Percentiles rank a stretch among this genome's conserved stretches.
These are phyloP conservation scores for Merops nubicus DNA, from an alignment of 2,113 vertebrate genomes.

Conservation along the genomic window DNA sequence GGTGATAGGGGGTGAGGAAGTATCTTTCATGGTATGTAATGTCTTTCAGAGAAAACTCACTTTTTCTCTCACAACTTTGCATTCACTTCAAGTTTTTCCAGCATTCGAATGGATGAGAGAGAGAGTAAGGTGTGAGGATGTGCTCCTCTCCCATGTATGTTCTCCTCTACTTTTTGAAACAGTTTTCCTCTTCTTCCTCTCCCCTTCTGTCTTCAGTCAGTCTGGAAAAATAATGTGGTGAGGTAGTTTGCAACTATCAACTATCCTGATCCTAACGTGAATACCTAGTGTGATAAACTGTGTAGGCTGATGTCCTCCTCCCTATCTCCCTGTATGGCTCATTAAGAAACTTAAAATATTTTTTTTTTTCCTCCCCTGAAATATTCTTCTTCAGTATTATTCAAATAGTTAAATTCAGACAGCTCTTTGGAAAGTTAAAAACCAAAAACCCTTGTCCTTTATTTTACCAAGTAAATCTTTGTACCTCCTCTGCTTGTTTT, in stretches of 20 bases:
- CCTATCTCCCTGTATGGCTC: neutral
- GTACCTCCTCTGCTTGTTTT: conserved; percentile 29
- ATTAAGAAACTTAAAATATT: neutral
- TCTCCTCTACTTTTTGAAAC: neutral
- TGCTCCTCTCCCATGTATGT: accelerated
- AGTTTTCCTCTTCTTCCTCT: neutral
- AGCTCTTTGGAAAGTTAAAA: neutral
- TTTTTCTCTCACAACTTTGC: neutral
- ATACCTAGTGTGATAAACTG: neutral
- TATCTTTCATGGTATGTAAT: neutral
- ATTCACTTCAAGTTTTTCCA: conserved; percentile 2
- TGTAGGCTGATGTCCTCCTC: neutral
- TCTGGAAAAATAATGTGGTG: neutral
- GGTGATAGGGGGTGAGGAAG: neutral
- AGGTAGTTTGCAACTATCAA: neutral
- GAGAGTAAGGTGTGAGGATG: neutral
- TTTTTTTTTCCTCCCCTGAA: neutral
- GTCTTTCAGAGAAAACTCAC: neutral
- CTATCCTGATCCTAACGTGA: neutral
- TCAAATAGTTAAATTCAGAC: neutral
- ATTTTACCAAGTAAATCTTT: conserved; percentile 18
- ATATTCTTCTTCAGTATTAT: neutral
- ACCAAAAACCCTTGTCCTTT: neutral
- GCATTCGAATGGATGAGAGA: neutral
- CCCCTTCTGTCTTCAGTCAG: neutral